Base-by-base conservation (phyloP, 2,113 vertebrate species). In the Callorhinus ursinus region DNA sequence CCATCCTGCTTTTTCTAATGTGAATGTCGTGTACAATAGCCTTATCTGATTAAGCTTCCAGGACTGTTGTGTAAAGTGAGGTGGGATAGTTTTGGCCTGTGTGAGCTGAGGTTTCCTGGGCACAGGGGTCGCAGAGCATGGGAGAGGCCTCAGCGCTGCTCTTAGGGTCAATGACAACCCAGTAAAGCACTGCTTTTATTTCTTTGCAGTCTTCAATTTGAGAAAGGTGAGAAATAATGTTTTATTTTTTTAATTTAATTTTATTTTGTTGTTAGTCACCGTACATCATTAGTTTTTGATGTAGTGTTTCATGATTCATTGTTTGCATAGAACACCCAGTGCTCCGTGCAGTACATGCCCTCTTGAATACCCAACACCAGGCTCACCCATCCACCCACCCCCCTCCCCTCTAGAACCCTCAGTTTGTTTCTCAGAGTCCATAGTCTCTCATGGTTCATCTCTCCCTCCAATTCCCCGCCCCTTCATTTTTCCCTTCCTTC, bases 11-110 rank as follows among this genome's bases (percentile, higher is more conserved):
- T 67, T 67, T 98, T 98, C 98, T 99, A 98, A 98, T 99, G 99
- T 99, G 98, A 99, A 99, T 98, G 99, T 98, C 79, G 97, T 99
- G 98, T 98, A 99, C 98, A 99, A 98, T 99, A 98, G 96, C 95
- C 98, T 98, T 98, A 96, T 98, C 97, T 98, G 93, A 96, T 96
- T 69, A 93, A 95, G 98, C 98, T 98, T 76, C 98, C 98, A 89
- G 98, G 98, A 98, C 98, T 98, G 98, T 98, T 98, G 98, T 98
- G 98, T 76, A 46, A 76, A 76, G 39, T 99, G 97, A 96, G 96
- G 98, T 90, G 96, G 98, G 96, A 84, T 69, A 86, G 97, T 82
- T 76, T 46, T 76, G 97, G 98, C 98, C 80, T 97, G 97, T 93
- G 97, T 92, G 95, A 97, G 98, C 97, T 92, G 86, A 55, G 81